Evolutionary conservation across 2,888 invertebrate genomes (phyloP), one percentile per base, ranked within the genome.

Genomic region (Hybos culiciformis): DNA sequence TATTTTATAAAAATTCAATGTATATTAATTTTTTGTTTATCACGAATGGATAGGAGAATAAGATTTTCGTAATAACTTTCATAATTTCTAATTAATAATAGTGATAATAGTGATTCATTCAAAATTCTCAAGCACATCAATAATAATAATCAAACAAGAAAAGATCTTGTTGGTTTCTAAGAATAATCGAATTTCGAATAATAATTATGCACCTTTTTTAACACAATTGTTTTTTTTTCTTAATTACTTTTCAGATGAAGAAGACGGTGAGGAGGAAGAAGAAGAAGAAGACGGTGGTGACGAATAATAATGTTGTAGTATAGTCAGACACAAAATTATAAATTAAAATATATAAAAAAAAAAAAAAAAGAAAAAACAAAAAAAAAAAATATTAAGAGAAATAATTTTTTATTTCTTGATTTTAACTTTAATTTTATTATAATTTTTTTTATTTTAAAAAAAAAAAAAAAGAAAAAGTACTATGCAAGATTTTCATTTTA

Each of bases 221-320:
- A 39, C n/a, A 9, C 11, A 23, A 36, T 40, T 12, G 23, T 12
- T 37, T 37, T 42, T 15, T 39, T 11, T 29, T 43, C 39, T 23
- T 41, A n/a, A 33, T 43, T 21, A 41, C 42, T 47, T 48, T 49
- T 32, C 47, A 63, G 65, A 62, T 55, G 64, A 66, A 43, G 66
- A 62, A 45, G 61, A 60, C 47, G 65, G 64, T 52, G 63, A 61
- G 46, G 63, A 66, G 50, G 49, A 37, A n/a, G 41, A 46, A 18
- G 49, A 46, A 23, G 49, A 33, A 21, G 46, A 43, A 26, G 63
- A 60, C 49, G 61, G 62, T 47, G 64, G 63, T 50, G 60, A 65
- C 56, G 59, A 62, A 56, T 63, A 61, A 63, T 64, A 62, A 65
- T 64, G 62, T 62, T 59, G 57, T 57, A 60, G 56, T 60, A 59